A percentile compares a stretch with the other conserved stretches of the same genome.
These are phyloP conservation scores for Aradophagus sp. DNA, from an alignment of 1,140 invertebrate genomes.

Conservation along the genomic window DNA sequence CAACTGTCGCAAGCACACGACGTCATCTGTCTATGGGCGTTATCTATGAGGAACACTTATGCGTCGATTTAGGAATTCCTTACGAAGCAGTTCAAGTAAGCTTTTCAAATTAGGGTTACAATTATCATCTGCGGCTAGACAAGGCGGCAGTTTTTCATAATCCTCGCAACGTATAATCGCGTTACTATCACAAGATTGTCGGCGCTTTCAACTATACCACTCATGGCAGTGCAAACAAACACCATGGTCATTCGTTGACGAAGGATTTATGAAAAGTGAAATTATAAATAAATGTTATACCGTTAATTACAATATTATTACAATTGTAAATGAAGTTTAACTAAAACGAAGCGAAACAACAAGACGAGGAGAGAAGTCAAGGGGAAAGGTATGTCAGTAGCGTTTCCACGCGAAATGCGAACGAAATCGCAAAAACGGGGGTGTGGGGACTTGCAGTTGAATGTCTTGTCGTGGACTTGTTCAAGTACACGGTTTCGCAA, in stretches of 20 bases:
- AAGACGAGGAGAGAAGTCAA: conserved; percentile 41
- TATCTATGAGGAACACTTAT: background rate
- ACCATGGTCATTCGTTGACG: conserved; percentile 5
- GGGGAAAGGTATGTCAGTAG: too few relatives aligned
- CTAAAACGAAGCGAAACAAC: conserved; percentile 12
- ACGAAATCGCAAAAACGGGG: conserved; percentile 11
- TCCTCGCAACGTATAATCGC: conserved; percentile 36
- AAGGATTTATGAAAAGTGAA: conserved; percentile 13
- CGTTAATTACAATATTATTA: too few relatives aligned
- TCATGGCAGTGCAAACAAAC: conserved; percentile 8
- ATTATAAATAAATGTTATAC: conserved; percentile 3
- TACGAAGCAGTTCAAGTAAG: conserved; percentile 50
- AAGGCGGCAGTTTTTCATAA: conserved; percentile 38
- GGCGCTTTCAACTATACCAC: conserved; percentile 19
- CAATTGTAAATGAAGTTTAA: conserved; percentile 8
- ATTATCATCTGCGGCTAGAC: conserved; percentile 24
- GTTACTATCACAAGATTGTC: conserved; percentile 15
- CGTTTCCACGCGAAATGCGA: conserved; percentile 8
- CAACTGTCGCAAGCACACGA: conserved; percentile 4
- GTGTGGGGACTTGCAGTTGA: conserved; percentile 62
- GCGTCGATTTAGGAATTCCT: conserved; percentile 30
- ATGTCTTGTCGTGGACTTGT: conserved; percentile 65
- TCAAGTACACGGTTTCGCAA: conserved; percentile 68
- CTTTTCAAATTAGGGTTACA: conserved; percentile 40
- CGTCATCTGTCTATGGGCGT: too few relatives aligned